Evolutionary conservation across 1,140 invertebrate genomes (phyloP), one percentile per base, ranked within the genome.

Genomic region (Dreissena polymorpha): DNA sequence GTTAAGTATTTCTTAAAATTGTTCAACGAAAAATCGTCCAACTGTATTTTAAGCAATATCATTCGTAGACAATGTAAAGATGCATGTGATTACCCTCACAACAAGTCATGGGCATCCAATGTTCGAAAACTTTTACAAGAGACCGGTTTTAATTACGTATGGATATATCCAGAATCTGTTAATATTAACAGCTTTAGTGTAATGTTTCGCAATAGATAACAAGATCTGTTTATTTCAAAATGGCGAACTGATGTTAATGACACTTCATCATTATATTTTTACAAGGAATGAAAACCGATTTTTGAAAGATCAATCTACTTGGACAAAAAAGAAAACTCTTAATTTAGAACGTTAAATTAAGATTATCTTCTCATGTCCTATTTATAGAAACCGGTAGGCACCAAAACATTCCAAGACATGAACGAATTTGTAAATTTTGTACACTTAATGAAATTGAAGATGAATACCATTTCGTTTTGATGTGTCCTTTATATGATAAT

Each of bases 381-480:
- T 10, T 18, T 27, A 49, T 39, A 50, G 29, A 49, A 39, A 39
- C 39, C 8, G 39, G 39, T 39, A 39, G 25, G 27, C 25, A 27
- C 16, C 12, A 50, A 18, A 1, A 71, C 29, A 71, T 71, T 18
- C 25, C 21, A 16, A 39, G 69, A 49, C 10, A 71, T 39, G 69
- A 71, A 39, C 3, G 69, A 16, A 49, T n/a, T 39, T 71, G 0
- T 51, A 39, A 21, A 18, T 29, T 39, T 49, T 71, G 23, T 71
- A n/a, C 39, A 16, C 39, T 18, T 13, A 71, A 71, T 49, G n/a
- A 0, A n/a, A 71, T 27, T 13, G 25, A 27, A 39, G 29, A 39
- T 71, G 69, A 71, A 14, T 71, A 71, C 51, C 69, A 71, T 39
- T 71, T 71, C 14, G 23, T 39, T 49, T 27, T 71, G 5, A 49